Base-by-base conservation (phyloP, 2,113 vertebrate species). In the Sakesphorus luctuosus region DNA sequence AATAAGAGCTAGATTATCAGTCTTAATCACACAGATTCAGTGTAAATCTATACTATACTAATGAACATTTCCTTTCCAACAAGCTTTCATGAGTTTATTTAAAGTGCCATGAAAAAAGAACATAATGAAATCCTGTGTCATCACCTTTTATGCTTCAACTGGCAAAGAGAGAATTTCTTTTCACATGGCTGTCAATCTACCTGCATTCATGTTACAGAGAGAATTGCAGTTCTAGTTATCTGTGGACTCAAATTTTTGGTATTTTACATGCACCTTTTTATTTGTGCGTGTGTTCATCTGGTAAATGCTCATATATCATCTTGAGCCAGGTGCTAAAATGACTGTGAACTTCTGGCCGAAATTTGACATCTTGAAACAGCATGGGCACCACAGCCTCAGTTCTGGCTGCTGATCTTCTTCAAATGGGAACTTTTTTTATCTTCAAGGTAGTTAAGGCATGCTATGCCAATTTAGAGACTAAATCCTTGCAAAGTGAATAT, bases 51-150 rank as follows among this genome's bases (percentile, higher is more conserved):
- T 50, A 44, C 8, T 33, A 44, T 53, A 62, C 4, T 62, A 67
- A 71, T 46, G 25, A 82, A 59, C 6, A 59, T 35, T 78, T 90
- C 19, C n/a, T 82, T 29, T 12, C 25, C 59, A 72, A 78, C 18
- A 78, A 46, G 7, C 4, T 58, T 84, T 66, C 12, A 35, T 35
- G 28, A 55, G 4, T 71, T 63, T 56, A 53, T 58, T 81, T 73
- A 19, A 86, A 82, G 6, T 28, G 7, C 6, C 31, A 9, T 46
- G 10, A 6, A 13, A 77, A 90, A 92, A 63, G 2, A 21, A 49
- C 1, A 1, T 62, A 52, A 62, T 0, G 1, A 40, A 47, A 66
- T 0, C 5, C 4, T 53, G 5, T 44, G 13, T 40, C 11, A 47
- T 72, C 16, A 25, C 8, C 15, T 90, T 15, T 78, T 52, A 6